Conservation (phyloP, 2,888 invertebrate genomes). For the Zaprionus obscuricornis region DNA sequence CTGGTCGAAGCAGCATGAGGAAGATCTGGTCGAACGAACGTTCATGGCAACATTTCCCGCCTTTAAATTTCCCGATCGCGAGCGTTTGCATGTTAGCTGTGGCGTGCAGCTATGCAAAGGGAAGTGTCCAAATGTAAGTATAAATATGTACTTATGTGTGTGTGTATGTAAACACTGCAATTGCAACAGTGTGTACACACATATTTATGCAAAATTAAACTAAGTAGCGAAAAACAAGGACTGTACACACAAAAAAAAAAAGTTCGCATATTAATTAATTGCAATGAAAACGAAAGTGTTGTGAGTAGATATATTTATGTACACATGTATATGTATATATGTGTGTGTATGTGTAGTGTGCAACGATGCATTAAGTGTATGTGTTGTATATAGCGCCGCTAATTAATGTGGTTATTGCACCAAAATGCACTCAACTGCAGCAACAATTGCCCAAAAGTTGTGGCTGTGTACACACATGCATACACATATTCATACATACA, state of each 20-base stretch:
- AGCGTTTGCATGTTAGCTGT: constrained; percentile 90
- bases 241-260: constrained; percentile 16
- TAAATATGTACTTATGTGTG: not conserved
- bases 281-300: constrained; percentile 75
- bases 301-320: constrained; percentile 22
- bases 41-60: constrained; percentile 88
- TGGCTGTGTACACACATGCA: constrained; percentile 21
- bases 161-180: not conserved
- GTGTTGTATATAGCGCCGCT: constrained; percentile 45
- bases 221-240: constrained; percentile 20
- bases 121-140: constrained; percentile 86
- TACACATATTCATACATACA: not conserved
- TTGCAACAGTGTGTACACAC: not conserved
- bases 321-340: constrained; percentile 2
- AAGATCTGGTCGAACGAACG: constrained; percentile 82
- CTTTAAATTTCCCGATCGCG: constrained; percentile 92
- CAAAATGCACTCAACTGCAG: constrained; percentile 77
- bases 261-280: constrained; percentile 68
- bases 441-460: constrained; percentile 32
- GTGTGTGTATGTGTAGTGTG: constrained; percentile 20
- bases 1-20: constrained; percentile 83
- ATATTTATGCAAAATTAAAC: constrained; percentile 21
- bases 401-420: constrained; percentile 81
- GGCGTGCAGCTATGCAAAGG: constrained; percentile 90
- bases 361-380: constrained; percentile 53